A percentile compares a stretch with the other conserved stretches of the same genome.
These are phyloP conservation scores for Aulostomus chinensis DNA, from an alignment of 2,797 vertebrate genomes.

Conservation along the genomic window DNA sequence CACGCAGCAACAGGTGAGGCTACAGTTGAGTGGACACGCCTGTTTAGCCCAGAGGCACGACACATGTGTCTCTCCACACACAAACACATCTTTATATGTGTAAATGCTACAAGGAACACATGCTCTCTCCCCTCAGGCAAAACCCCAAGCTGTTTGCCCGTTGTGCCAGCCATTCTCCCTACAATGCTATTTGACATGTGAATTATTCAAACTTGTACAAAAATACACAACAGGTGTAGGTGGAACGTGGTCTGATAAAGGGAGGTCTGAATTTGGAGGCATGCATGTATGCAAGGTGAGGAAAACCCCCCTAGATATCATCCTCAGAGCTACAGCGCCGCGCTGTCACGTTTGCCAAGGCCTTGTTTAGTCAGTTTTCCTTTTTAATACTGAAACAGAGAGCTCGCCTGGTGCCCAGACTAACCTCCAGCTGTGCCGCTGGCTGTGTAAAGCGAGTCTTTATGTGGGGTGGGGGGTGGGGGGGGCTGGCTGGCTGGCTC, in stretches of 20 bases:
- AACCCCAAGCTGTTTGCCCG: conserved; percentile 23
- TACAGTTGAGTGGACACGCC: conserved; percentile 36
- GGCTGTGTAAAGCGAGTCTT: conserved; percentile 13
- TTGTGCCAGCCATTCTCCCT: conserved; percentile 3
- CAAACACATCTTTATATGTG: conserved; percentile 37
- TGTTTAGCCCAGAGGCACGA: conserved; percentile 38
- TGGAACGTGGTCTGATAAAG: no score
- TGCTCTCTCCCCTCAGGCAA: conserved; percentile 10
- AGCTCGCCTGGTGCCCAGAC: conserved; percentile 6
- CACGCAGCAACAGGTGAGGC: conserved; percentile 36
- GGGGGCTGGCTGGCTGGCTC: conserved; percentile 7
- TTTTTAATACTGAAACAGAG: conserved; percentile 3
- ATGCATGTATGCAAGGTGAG: no score
- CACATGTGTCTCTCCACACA: not conserved
- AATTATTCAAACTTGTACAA: conserved; percentile 26
- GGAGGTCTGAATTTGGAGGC: no score
- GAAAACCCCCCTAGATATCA: not conserved
- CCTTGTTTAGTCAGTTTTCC: conserved; percentile 8
- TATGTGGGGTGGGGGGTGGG: no score
- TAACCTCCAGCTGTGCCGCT: conserved; percentile 14
- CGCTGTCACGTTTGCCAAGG: conserved; percentile 5
- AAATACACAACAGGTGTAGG: not conserved
- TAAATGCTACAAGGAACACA: conserved; percentile 11
- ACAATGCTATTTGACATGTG: conserved; percentile 14
- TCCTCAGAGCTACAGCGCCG: not conserved